Base-by-base conservation (phyloP, 2,888 invertebrate species). In the Erannis defoliaria region DNA sequence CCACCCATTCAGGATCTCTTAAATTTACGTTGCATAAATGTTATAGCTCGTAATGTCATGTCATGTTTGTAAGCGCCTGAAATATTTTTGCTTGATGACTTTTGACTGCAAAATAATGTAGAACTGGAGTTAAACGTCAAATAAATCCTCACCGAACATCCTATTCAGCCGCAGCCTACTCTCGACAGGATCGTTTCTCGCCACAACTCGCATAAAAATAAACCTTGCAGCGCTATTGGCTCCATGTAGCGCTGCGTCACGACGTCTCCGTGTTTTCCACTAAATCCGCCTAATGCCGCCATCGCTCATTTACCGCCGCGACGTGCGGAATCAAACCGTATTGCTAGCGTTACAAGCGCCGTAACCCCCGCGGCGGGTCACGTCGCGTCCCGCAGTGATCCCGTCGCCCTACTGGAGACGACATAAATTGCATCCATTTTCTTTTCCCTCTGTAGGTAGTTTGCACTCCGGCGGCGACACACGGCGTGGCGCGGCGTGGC, bases 351-450 rank as follows among this genome's bases (percentile, higher is more conserved):
- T 33, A 19, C 33, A 65, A 38, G 48, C 16, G 42, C 21, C 10
- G 9, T 29, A 14, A 45, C 5, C 51, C 8, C 8, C 42, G 61
- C 61, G 46, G 2, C 19, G 19, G 54, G 18, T 33, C 19, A 12
- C 14, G 45, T 10, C 42, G 56, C 29, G 45, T 55, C 62, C 60
- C 62, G 58, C 43, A 45, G 66, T 54, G 64, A 63, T 62, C 64
- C 38, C 62, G 61, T 43, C 62, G 61, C 61, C 55, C 64, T 60
- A 60, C 66, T 60, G 64, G 64, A 68, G 64, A 50, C 67, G 63
- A 69, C 69, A 69, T 71, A 76, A 77, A 77, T 77, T 76, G 73
- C 73, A 75, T 75, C 67, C 66, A 75, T 77, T 76, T 73, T 70
- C 68, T 71, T 67, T 69, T 55, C 67, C 61, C 63, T 64, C 66